A percentile compares a stretch with the other conserved stretches of the same genome.
Conservation (phyloP, 2,113 vertebrate species). For the Tylochromis polylepis region DNA sequence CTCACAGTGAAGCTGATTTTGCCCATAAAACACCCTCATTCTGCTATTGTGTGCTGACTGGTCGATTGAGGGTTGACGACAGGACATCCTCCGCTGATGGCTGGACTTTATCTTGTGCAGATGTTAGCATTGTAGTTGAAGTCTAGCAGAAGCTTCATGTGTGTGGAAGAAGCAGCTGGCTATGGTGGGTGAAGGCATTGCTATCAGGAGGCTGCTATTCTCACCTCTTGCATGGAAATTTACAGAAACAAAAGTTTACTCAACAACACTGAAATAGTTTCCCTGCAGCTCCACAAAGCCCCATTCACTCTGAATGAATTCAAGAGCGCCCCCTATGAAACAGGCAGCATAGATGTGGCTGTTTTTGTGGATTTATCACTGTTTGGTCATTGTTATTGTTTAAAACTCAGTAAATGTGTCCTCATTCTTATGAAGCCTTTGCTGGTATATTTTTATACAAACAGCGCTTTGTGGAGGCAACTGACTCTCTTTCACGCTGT, state of each 20-base stretch:
- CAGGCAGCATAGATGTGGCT: not conserved
- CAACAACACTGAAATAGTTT: not conserved
- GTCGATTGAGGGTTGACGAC: not conserved
- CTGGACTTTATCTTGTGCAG: not conserved
- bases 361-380: not conserved
- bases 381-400: not conserved
- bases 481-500: not conserved
- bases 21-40: not conserved
- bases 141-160: not conserved
- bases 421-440: not conserved
- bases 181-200: too few relatives aligned
- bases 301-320: not conserved
- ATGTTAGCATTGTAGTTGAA: not conserved
- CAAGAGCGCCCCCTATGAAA: not conserved
- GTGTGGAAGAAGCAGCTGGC: not conserved
- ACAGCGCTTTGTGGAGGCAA: not conserved
- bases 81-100: not conserved
- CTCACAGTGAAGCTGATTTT: not conserved
- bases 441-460: not conserved
- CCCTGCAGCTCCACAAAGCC: not conserved
- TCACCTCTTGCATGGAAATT: not conserved
- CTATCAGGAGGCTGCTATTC: not conserved
- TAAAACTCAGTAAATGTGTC: not conserved
- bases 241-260: too few relatives aligned
- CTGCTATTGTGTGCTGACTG: not conserved